phyloP scores from a whole-genome alignment of 2,888 invertebrate genomes.

The Leptopilina syphax region DNA sequence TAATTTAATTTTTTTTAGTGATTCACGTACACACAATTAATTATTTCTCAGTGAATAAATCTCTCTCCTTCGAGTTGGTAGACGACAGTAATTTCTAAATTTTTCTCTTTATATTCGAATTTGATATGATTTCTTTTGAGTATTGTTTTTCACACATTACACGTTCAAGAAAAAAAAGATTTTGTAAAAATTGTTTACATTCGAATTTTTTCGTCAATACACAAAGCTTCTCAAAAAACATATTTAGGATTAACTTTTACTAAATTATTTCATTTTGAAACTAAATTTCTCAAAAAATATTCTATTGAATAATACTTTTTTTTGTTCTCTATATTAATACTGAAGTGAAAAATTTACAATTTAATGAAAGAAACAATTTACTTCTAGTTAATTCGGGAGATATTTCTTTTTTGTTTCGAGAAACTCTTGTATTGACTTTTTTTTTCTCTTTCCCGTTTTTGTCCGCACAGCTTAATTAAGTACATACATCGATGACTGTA shows the following conservation, averaged over 20 bases:
- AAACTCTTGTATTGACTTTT: conserved; percentile 8
- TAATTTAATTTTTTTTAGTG: conserved; percentile 19
- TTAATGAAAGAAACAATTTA: no score
- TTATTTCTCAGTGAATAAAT: conserved; percentile 31
- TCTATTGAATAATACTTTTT: conserved; percentile 2
- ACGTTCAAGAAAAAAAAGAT: conserved; percentile 3
- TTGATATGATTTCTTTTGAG: conserved; percentile 30
- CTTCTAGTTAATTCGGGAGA: not conserved
- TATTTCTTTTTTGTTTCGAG: not conserved
- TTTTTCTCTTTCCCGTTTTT: not conserved
- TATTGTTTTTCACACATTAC: conserved; percentile 31
- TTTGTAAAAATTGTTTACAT: conserved; percentile 5
- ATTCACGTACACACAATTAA: conserved; percentile 36
- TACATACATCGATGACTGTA: conserved; percentile 33
- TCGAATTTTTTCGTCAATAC: conserved; percentile 1
- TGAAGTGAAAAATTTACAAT: no score
- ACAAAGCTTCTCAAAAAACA: conserved; percentile 1
- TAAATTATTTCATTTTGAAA: no score
- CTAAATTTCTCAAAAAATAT: not conserved
- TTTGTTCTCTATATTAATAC: no score
- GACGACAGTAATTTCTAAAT: conserved; percentile 32
- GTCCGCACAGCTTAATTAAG: conserved; percentile 24
- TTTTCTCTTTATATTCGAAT: conserved; percentile 17
- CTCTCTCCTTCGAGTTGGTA: conserved; percentile 17
- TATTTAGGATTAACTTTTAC: not conserved